These are phyloP conservation scores for Tetheella fluctuosa DNA, from an alignment of 2,888 invertebrate genomes.

Conservation along the genomic window DNA sequence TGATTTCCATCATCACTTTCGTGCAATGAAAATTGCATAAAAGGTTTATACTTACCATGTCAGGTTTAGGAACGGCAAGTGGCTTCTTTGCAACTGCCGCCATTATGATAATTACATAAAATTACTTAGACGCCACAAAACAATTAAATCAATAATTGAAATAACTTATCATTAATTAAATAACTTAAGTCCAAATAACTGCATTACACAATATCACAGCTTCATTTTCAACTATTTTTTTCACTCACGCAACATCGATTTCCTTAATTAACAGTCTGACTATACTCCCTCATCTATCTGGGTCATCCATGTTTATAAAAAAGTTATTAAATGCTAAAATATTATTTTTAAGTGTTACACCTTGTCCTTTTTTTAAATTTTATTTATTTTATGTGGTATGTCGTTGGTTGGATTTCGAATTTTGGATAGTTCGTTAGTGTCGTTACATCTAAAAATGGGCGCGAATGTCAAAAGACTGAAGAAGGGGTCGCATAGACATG, in stretches of 20 bases:
- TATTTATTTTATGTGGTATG: slow-evolving; percentile 39
- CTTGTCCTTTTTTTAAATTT: slow-evolving; percentile 39
- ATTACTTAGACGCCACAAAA: slow-evolving; percentile 72
- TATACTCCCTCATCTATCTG: slow-evolving; percentile 17
- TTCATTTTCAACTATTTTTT: slow-evolving; percentile 14
- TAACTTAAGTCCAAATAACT: slow-evolving; percentile 38
- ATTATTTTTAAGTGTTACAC: slow-evolving; percentile 51
- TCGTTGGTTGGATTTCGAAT: slow-evolving; percentile 55
- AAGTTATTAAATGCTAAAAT: slow-evolving; percentile 59
- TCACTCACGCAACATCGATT: background rate
- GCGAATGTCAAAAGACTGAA: slow-evolving; percentile 83
- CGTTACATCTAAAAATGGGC: slow-evolving; percentile 82
- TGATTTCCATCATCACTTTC: background rate
- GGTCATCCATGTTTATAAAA: slow-evolving; percentile 29
- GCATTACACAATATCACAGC: slow-evolving; percentile 56
- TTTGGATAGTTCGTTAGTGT: slow-evolving; percentile 67
- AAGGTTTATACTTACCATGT: slow-evolving; percentile 65
- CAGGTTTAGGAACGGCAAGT: slow-evolving; percentile 46
- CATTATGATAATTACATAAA: slow-evolving; percentile 64
- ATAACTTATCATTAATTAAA: slow-evolving; percentile 24
- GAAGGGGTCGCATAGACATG: slow-evolving; percentile 66
- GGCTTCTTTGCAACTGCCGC: slow-evolving; percentile 74
- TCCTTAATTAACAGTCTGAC: slow-evolving; percentile 11
- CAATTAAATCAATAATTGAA: slow-evolving; percentile 34
- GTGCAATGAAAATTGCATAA: slow-evolving; percentile 15